These are phyloP conservation scores for Meloidogyne floridensis DNA, from an alignment of 1,140 invertebrate species.

Conservation along the genomic window DNA sequence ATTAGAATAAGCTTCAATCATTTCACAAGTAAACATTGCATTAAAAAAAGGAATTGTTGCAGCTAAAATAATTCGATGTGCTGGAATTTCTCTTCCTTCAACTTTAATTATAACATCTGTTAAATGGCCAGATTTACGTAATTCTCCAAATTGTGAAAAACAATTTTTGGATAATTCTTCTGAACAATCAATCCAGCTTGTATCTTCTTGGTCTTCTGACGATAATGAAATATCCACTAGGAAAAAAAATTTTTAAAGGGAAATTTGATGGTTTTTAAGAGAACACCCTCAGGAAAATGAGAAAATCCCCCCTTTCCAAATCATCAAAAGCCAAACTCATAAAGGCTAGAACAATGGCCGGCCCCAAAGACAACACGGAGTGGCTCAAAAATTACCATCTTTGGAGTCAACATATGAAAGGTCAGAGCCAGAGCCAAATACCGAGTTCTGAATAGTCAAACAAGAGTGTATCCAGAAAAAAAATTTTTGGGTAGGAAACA, in stretches of 20 bases:
- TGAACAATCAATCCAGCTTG: conserved; percentile 33
- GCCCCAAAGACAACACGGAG: no score
- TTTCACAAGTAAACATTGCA: conserved; percentile 87
- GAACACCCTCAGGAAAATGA: background rate
- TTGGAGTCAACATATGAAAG: no score
- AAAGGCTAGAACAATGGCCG: no score
- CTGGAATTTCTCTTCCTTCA: conserved; percentile 78
- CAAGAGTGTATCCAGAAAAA: no score
- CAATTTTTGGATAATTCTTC: conserved; percentile 32
- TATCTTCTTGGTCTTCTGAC: conserved; percentile 30
- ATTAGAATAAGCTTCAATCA: conserved; percentile 81
- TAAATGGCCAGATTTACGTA: conserved; percentile 35
- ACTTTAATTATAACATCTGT: conserved; percentile 43
- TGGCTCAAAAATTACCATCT: no score
- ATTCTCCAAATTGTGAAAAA: conserved; percentile 41
- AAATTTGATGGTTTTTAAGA: background rate
- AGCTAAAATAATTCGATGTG: conserved; percentile 82
- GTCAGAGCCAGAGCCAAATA: no score
- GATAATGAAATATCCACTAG: conserved; percentile 20
- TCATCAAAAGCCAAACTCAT: no score
- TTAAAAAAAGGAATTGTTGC: conserved; percentile 87
- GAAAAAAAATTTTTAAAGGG: background rate
- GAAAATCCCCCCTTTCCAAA: no score
- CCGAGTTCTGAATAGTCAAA: no score
- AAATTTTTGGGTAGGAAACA: no score